These are phyloP conservation scores for Nudaria mundana DNA, from an alignment of 2,888 invertebrate genomes.

Conservation along the genomic window DNA sequence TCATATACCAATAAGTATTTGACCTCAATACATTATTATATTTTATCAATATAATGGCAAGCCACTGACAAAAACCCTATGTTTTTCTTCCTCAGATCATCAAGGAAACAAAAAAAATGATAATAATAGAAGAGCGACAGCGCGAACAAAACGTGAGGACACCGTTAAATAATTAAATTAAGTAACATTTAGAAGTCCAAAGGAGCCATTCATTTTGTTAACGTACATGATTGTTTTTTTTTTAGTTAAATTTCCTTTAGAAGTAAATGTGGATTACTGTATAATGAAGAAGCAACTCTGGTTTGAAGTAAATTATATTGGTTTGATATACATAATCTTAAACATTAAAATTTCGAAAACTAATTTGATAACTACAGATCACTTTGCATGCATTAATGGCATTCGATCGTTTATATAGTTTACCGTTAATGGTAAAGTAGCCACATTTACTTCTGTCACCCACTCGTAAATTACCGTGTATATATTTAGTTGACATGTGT, in stretches of 20 bases:
- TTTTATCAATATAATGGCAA: constrained; percentile 24
- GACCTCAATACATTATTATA: constrained; percentile 20
- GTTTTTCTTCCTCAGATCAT: constrained; percentile 35
- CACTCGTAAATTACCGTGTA: background rate
- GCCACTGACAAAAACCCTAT: constrained; percentile 27
- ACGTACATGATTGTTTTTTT: too few relatives aligned
- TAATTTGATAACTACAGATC: too few relatives aligned
- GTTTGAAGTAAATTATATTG: too few relatives aligned
- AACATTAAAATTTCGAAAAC: too few relatives aligned
- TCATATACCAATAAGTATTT: background rate
- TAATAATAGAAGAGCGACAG: constrained; percentile 37
- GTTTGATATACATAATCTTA: too few relatives aligned
- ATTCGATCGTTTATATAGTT: too few relatives aligned
- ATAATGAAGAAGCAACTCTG: too few relatives aligned
- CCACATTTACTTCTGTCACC: constrained; percentile 2
- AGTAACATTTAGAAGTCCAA: constrained; percentile 37
- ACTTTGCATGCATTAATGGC: too few relatives aligned
- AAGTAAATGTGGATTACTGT: constrained; percentile 4
- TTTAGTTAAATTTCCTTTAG: background rate
- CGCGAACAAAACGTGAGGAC: constrained; percentile 38
- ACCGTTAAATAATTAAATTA: constrained; percentile 22
- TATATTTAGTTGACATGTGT: too few relatives aligned
- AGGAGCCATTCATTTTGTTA: too few relatives aligned
- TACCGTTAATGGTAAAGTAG: too few relatives aligned
- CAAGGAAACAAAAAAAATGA: constrained; percentile 37